Percentiles rank a stretch among this genome's conserved stretches.
Conservation (phyloP, 2,113 vertebrate species). For the Indri indri region DNA sequence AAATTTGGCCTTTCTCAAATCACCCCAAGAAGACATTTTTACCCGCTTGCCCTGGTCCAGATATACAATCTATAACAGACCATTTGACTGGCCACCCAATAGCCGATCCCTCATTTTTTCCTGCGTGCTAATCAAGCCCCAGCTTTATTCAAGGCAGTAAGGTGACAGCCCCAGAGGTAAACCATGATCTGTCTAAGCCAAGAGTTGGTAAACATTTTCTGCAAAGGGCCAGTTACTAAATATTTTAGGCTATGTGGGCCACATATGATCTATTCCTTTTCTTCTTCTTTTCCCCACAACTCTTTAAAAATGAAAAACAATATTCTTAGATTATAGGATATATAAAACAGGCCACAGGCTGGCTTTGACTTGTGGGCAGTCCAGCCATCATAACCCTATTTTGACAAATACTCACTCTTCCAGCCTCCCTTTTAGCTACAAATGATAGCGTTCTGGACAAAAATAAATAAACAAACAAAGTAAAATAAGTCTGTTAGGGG, state of each 20-base stretch:
- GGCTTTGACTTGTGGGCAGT: background rate
- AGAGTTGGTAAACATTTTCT: background rate
- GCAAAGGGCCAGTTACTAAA: background rate
- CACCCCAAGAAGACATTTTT: background rate
- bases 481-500: background rate
- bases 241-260: background rate
- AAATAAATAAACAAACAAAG: background rate
- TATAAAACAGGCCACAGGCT: background rate
- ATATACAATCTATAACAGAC: background rate
- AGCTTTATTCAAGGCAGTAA: background rate
- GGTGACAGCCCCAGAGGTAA: background rate
- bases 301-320: background rate
- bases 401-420: background rate
- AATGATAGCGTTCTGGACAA: background rate
- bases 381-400: background rate
- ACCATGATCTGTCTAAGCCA: background rate
- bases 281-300: background rate
- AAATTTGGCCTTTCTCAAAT: background rate
- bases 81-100: background rate
- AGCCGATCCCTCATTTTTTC: background rate
- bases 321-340: background rate
- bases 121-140: background rate
- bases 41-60: background rate
- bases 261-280: background rate
- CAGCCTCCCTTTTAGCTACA: background rate